Base-by-base conservation (phyloP, 1,140 invertebrate species). In the Mercenaria mercenaria region DNA sequence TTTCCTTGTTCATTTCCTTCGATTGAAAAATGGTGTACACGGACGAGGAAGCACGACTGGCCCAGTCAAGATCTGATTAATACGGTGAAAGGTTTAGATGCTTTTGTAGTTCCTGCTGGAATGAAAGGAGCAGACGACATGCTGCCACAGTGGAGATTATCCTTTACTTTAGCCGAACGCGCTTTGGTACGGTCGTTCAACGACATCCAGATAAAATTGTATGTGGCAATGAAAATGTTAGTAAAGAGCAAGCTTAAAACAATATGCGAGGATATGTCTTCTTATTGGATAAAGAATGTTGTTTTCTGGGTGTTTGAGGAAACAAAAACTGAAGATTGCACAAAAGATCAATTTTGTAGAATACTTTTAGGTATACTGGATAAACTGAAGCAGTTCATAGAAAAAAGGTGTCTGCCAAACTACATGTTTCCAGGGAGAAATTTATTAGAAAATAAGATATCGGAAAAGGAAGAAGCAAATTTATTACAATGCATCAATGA, bases 391-490 rank as follows among this genome's bases (percentile, higher is more conserved):
- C 18, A 13, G n/a, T 18, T 20, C 15, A 52, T 84, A 64, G 47
- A 10, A 47, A 43, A 4, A 4, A 41, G 26, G 8, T 23, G 43
- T 29, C 61, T 84, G 23, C 61, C 61, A 47, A 69, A 50, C 39
- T 84, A 84, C 29, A 84, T 84, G 81, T 47, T 84, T 47, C 64
- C 61, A 18, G 39, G 37, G 15, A 64, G 81, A 32, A 84, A 84
- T 69, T 20, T 52, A 1, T 59, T 23, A 34, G 20, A 18, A 11
- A 26, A 18, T n/a, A 34, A 59, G 34, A 29, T 76, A 76, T 41
- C 39, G 15, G 41, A 76, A 29, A 64, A 26, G 6, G n/a, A 64
- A 29, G n/a, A 26, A 64, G 29, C 6, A 0, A 1, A 15, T 29
- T n/a, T 64, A 3, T 26, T 64, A 10, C 3, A 29, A 26, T 15